Evolutionary conservation across 2,888 invertebrate species (phyloP), one percentile per base, ranked within the genome.

Genomic region (Rhamphomyia laevipes): DNA sequence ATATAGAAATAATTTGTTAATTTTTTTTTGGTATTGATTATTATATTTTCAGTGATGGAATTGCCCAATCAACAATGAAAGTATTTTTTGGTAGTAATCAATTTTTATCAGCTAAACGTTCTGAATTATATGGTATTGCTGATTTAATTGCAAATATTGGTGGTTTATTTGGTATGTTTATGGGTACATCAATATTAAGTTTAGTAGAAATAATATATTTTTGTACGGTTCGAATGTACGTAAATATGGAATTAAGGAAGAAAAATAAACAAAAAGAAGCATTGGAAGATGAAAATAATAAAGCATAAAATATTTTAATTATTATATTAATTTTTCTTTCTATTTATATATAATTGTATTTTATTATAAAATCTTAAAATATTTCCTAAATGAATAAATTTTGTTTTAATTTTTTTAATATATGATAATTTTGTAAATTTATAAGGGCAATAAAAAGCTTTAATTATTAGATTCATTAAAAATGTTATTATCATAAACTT

Each of bases 131-230:
- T 59, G 78, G 78, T 0, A 71, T 71, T 55, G 76, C 76, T 0
- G 79, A 80, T 61, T 79, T 80, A 59, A 66, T 79, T 18, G 78
- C 78, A 40, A 78, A 78, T 63, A 75, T 76, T 58, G 80, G 79
- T 13, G 80, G 80, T 52, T 63, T 80, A 2, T 71, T 80, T 2
- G 80, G 57, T 23, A 46, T 57, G 2, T 57, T 57, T 43, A 57
- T 57, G 57, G 57, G 57, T 1, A 51, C 55, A 5, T 56, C 56
- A 4, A 47, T 55, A 35, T 33, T 57, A 21, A 55, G 54, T 21
- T 17, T 72, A 2, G 63, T 72, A 49, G 74, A 74, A 57, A 63
- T 73, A 13, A 55, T 72, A 30, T 74, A 74, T 56, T 73, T 70
- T 59, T 54, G 68, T 41, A 68, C 69, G 3, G 57, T 73, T 33